phyloP scores from a whole-genome alignment of 2,113 vertebrate species.

The Dicentrarchus labrax region DNA sequence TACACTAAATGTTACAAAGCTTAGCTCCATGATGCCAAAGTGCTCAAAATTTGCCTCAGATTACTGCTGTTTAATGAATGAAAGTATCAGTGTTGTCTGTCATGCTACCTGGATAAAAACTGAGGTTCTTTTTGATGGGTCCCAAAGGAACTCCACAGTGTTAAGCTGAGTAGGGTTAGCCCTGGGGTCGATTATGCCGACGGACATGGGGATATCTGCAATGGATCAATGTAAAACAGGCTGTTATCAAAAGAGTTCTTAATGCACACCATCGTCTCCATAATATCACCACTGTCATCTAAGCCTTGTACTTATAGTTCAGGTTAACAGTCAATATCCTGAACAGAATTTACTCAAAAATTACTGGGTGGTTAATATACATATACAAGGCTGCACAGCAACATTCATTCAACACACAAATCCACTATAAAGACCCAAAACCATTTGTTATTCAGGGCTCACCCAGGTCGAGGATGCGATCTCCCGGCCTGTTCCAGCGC shows the following conservation, averaged over 20 bases:
- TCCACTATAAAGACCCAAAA: background rate
- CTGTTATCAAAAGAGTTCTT: constrained; percentile 40
- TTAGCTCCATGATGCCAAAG: constrained; percentile 2
- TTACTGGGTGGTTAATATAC: constrained; percentile 5
- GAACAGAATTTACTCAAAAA: background rate
- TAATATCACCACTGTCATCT: background rate
- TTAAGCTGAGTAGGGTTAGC: constrained; percentile 98
- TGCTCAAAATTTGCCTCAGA: background rate
- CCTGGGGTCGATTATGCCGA: constrained; percentile 96
- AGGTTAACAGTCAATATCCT: constrained; percentile 1
- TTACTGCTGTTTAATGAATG: background rate
- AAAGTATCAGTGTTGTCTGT: constrained; percentile 16
- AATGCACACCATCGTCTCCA: constrained; percentile 14
- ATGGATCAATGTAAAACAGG: constrained; percentile 60
- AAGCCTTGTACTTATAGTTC: background rate
- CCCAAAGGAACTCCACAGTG: constrained; percentile 98
- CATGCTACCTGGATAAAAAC: constrained; percentile 96
- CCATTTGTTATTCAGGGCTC: constrained; percentile 49
- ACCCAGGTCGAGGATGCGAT: constrained; percentile 97
- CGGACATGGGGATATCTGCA: constrained; percentile 98
- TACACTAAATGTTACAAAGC: constrained; percentile 18
- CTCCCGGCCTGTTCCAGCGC: constrained; percentile 97
- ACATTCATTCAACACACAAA: constrained; percentile 19
- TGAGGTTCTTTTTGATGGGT: constrained; percentile 95
- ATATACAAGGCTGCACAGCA: constrained; percentile 22